A percentile compares a stretch with the other conserved stretches of the same genome.
These are phyloP conservation scores for Ptilorrhoa leucosticta DNA, from an alignment of 2,113 vertebrate genomes.

Conservation along the genomic window DNA sequence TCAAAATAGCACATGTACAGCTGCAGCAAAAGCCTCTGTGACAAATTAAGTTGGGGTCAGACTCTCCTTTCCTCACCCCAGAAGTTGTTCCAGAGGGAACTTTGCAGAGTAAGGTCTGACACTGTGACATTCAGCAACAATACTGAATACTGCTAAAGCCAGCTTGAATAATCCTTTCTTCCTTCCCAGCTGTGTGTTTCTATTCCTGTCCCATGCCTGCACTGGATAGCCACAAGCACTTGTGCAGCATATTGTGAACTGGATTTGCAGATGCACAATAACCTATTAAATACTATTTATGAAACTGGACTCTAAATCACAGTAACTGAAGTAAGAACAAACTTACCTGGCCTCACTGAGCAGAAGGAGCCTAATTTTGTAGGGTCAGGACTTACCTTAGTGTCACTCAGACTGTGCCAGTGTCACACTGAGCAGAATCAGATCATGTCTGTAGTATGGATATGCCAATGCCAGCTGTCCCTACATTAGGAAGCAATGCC, in stretches of 20 bases:
- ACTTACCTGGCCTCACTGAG: not conserved
- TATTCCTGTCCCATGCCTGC: slow-evolving; percentile 29
- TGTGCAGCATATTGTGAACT: not conserved
- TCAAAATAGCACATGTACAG: not conserved
- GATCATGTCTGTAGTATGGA: accelerated
- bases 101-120: not conserved
- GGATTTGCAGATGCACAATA: not conserved
- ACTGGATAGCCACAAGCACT: not conserved
- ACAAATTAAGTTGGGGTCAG: not conserved
- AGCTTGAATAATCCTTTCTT: slow-evolving; percentile 22
- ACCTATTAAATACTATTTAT: not conserved
- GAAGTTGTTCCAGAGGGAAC: not conserved
- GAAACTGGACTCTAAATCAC: not conserved
- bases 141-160: not conserved
- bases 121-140: not conserved
- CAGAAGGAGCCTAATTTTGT: not conserved
- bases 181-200: slow-evolving; percentile 50
- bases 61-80: not conserved
- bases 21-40: not conserved
- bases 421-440: not conserved
- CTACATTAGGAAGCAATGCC: not conserved
- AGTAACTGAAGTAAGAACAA: not conserved
- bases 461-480: accelerated
- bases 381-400: not conserved
- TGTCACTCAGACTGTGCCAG: not conserved